phyloP scores from a whole-genome alignment of 2,888 invertebrate genomes.

The Eledona agricola region DNA sequence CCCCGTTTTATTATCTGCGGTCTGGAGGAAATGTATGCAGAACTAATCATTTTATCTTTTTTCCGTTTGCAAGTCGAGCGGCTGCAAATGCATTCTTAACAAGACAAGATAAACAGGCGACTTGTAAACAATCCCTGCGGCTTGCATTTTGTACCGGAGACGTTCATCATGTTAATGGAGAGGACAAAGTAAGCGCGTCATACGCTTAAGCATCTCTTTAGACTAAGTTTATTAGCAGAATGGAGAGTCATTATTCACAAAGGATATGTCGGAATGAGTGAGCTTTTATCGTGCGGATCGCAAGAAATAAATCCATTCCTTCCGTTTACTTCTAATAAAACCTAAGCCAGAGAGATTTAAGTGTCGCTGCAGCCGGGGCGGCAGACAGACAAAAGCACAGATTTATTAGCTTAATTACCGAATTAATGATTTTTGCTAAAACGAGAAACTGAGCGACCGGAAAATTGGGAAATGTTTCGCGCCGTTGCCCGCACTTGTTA shows the following conservation, averaged over 20 bases:
- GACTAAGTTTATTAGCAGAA: slow-evolving; percentile 17
- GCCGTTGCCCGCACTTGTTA: slow-evolving; percentile 34
- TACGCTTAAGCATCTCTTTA: slow-evolving; percentile 17
- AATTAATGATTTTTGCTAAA: slow-evolving; percentile 21
- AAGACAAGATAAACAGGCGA: too few species aligned
- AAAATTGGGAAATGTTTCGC: slow-evolving; percentile 29
- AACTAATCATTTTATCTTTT: neutral
- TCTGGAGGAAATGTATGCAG: too few species aligned
- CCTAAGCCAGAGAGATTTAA: slow-evolving; percentile 14
- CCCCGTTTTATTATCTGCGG: too few species aligned
- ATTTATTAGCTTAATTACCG: slow-evolving; percentile 27
- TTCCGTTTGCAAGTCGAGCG: neutral
- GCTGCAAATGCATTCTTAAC: neutral
- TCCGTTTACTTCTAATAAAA: slow-evolving; percentile 5
- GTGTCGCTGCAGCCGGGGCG: slow-evolving; percentile 12
- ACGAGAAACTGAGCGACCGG: slow-evolving; percentile 24
- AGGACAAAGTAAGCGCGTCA: slow-evolving; percentile 17
- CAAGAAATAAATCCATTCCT: slow-evolving; percentile 13
- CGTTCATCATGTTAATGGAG: slow-evolving; percentile 24
- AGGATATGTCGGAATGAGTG: slow-evolving; percentile 17
- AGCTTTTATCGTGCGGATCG: slow-evolving; percentile 11
- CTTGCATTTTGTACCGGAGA: slow-evolving; percentile 9
- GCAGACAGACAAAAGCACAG: slow-evolving; percentile 2
- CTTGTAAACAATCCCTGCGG: too few species aligned
- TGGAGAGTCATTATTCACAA: slow-evolving; percentile 20